These are phyloP conservation scores for Frieseomelitta varia DNA, from an alignment of 1,140 invertebrate genomes.

Conservation along the genomic window DNA sequence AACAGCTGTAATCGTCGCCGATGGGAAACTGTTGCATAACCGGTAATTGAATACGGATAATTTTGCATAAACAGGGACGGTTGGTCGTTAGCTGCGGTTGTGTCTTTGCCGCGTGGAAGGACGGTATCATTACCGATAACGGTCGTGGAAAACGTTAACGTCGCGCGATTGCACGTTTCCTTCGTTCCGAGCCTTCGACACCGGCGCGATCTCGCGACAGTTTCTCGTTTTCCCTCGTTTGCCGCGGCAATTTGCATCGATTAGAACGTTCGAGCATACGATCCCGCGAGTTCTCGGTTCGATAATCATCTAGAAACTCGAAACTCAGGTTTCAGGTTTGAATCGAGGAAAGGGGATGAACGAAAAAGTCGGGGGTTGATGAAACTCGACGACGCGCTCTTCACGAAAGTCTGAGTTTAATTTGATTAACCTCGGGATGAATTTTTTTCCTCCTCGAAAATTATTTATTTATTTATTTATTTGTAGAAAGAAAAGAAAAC, in stretches of 20 bases:
- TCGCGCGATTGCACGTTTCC: neutral
- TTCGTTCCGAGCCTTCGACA: neutral
- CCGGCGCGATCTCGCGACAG: neutral
- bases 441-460: too few relatives aligned
- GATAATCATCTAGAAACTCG: neutral
- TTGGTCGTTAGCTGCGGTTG: neutral
- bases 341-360: neutral
- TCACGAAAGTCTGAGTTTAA: too few relatives aligned
- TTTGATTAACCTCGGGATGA: too few relatives aligned
- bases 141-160: slow-evolving; percentile 24
- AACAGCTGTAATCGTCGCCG: slow-evolving; percentile 16
- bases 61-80: slow-evolving; percentile 40
- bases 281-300: neutral
- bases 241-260: neutral
- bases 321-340: neutral
- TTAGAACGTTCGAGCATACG: neutral
- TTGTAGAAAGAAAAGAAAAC: too few relatives aligned
- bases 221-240: neutral
- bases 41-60: slow-evolving; percentile 41
- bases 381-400: too few relatives aligned
- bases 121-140: slow-evolving; percentile 21
- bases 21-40: slow-evolving; percentile 28
- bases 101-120: slow-evolving; percentile 22
- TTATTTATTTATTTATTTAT: too few relatives aligned
- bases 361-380: too few relatives aligned